Conservation (phyloP, 2,113 vertebrate species). For the Panthera leo region DNA sequence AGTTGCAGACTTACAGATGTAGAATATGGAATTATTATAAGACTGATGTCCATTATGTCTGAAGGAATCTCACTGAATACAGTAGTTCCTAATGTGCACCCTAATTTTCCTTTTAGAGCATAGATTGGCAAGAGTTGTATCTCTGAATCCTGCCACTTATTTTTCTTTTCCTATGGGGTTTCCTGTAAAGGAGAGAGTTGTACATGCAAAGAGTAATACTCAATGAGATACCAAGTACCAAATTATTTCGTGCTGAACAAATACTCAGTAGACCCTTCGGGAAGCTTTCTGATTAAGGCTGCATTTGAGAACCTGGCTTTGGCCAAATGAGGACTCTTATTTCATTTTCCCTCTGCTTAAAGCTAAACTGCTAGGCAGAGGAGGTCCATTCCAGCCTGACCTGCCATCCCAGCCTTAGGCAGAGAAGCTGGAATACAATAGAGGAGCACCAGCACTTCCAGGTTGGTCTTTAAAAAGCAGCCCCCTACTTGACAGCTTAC, state of each 20-base stretch:
- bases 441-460: not conserved
- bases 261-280: not conserved
- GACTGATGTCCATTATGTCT: not conserved
- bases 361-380: not conserved
- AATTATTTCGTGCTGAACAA: not conserved
- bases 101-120: not conserved
- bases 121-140: not conserved
- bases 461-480: not conserved
- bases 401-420: too few relatives aligned
- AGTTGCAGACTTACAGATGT: not conserved
- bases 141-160: not conserved
- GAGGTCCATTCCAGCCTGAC: not conserved
- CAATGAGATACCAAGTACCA: not conserved
- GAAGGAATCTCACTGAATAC: not conserved
- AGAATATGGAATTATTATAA: not conserved
- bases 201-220: not conserved
- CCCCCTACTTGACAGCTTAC: not conserved
- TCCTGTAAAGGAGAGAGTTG: not conserved
- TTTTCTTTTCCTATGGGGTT: not conserved
- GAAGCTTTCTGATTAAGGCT: not conserved
- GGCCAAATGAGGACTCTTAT: not conserved
- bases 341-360: not conserved
- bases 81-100: not conserved
- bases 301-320: not conserved
- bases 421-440: not conserved